Evolutionary conservation across 2,113 vertebrate genomes (phyloP).

Genomic region (Cromileptes altivelis): DNA sequence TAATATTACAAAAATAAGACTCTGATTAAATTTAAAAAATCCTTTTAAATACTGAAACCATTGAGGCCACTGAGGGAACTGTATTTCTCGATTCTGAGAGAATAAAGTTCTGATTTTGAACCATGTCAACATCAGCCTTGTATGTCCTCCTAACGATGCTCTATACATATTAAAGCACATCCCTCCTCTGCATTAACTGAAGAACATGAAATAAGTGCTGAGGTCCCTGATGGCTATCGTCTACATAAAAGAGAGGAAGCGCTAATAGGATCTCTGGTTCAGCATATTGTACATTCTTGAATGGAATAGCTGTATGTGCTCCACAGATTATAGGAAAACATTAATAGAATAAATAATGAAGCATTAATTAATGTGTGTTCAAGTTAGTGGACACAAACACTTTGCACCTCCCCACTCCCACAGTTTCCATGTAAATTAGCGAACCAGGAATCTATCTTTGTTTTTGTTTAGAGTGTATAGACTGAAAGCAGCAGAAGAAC

Average conservation of each 20-base stretch:
- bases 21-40: too few relatives aligned
- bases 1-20: too few relatives aligned
- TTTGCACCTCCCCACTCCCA: background rate
- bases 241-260: background rate
- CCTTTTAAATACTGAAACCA: too few relatives aligned
- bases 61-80: too few relatives aligned
- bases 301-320: background rate
- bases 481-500: background rate
- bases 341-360: background rate
- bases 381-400: background rate
- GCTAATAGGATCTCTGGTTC: background rate
- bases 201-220: background rate
- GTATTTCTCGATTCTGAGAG: too few relatives aligned
- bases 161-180: too few relatives aligned
- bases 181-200: background rate
- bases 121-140: too few relatives aligned
- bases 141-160: too few relatives aligned
- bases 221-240: conserved; percentile 2
- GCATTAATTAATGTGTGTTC: background rate
- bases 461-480: background rate
- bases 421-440: background rate
- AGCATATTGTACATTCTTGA: background rate
- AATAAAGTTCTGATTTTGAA: too few relatives aligned
- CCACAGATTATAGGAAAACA: background rate
- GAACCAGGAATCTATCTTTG: background rate